Evolutionary conservation across 1,140 invertebrate species (phyloP).

Genomic region (Oryzaephilus surinamensis): DNA sequence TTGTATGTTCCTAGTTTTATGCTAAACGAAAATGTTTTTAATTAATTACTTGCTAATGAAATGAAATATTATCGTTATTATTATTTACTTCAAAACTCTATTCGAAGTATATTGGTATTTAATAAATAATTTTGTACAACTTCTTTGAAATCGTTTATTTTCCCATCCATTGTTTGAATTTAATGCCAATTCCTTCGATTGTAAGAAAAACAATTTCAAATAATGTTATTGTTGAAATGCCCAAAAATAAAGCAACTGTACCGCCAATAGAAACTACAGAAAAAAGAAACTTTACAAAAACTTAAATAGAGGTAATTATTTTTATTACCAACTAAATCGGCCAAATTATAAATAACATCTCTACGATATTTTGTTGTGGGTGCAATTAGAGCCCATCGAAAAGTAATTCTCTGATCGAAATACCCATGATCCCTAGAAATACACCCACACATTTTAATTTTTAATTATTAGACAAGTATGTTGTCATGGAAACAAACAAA

Average conservation of each 20-base stretch:
- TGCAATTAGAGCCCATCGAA: constrained; percentile 32
- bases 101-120: too few species aligned
- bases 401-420: constrained; percentile 28
- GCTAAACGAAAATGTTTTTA: too few species aligned
- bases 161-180: too few species aligned
- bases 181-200: too few species aligned
- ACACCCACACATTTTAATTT: not conserved
- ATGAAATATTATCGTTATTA: too few species aligned
- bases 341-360: constrained; percentile 46
- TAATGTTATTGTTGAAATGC: constrained; percentile 40
- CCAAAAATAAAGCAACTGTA: constrained; percentile 40
- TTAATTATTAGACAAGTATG: not conserved
- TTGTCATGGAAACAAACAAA: constrained; percentile 5
- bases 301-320: not conserved
- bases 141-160: too few species aligned
- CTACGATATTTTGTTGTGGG: constrained; percentile 40
- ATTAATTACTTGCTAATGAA: too few species aligned
- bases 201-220: constrained; percentile 36
- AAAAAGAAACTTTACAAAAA: constrained; percentile 2
- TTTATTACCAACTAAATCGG: constrained; percentile 41
- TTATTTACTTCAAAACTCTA: too few species aligned
- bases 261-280: constrained; percentile 42
- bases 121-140: too few species aligned
- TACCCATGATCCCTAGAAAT: constrained; percentile 22
- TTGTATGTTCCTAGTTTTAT: too few species aligned